A percentile compares a stretch with the other conserved stretches of the same genome.
These are phyloP conservation scores for Urophycis tenuis DNA, from an alignment of 2,797 vertebrate species.

Conservation along the genomic window DNA sequence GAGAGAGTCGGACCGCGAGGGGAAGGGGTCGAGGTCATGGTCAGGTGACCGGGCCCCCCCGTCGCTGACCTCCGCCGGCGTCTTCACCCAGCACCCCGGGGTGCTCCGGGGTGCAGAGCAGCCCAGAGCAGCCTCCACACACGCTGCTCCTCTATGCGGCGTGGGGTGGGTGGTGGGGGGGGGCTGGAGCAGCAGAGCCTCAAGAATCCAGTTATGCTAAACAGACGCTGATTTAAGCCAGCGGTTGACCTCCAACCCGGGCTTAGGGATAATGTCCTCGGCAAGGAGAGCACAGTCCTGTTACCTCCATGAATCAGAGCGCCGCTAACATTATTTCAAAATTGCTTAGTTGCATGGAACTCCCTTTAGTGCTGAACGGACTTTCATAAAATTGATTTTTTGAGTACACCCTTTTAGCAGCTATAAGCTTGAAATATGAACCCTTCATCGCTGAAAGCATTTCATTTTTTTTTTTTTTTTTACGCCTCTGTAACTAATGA, in stretches of 20 bases:
- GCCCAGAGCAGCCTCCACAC: conserved; percentile 28
- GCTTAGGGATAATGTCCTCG: conserved; percentile 83
- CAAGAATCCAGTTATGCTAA: conserved; percentile 73
- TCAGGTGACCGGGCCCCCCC: no score
- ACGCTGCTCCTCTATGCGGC: conserved; percentile 69
- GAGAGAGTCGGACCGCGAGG: no score
- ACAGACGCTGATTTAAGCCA: conserved; percentile 76
- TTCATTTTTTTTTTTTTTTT: conserved; percentile 75
- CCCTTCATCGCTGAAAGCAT: conserved; percentile 95
- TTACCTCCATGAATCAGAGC: conserved; percentile 87
- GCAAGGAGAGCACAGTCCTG: conserved; percentile 81
- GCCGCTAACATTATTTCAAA: conserved; percentile 88
- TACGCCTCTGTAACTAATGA: conserved; percentile 91
- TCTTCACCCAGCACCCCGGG: conserved; percentile 27
- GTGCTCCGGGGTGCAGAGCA: conserved; percentile 52
- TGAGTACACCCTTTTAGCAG: conserved; percentile 97
- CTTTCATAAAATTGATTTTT: conserved; percentile 99
- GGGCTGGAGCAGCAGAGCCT: conserved; percentile 60
- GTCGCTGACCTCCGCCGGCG: not conserved
- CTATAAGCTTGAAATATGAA: conserved; percentile 99
- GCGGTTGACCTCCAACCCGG: conserved; percentile 78
- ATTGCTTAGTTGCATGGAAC: conserved; percentile 94
- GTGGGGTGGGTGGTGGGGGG: no score
- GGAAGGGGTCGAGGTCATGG: conserved; percentile 57
- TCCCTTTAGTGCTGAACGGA: conserved; percentile 95